These are phyloP conservation scores for Maccullochella peelii DNA, from an alignment of 2,113 vertebrate species.

Conservation along the genomic window DNA sequence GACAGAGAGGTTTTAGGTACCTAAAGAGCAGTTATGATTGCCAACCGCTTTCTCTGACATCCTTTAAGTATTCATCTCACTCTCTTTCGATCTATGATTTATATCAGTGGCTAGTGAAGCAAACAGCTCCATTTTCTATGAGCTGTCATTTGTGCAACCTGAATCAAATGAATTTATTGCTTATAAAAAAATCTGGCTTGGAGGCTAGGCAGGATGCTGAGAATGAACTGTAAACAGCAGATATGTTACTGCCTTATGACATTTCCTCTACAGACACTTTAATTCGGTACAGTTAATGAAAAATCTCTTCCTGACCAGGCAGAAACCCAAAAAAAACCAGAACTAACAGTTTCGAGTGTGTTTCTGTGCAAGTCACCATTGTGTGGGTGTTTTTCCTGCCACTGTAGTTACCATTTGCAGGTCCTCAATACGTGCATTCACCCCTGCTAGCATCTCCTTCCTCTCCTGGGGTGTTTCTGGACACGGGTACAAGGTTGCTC, in stretches of 20 bases:
- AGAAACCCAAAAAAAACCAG: background rate
- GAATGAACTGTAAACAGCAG: background rate
- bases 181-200: background rate
- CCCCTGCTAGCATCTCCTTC: constrained; percentile 97
- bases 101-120: background rate
- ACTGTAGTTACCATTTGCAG: constrained; percentile 92
- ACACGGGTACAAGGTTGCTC: constrained; percentile 96
- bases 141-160: background rate
- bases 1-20: background rate
- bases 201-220: background rate
- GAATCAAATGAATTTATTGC: background rate
- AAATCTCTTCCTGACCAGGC: background rate
- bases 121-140: background rate
- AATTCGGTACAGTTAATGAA: background rate
- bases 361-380: background rate
- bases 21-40: background rate
- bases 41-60: background rate
- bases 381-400: accelerated
- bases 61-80: background rate
- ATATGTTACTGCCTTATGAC: background rate
- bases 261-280: background rate
- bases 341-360: background rate
- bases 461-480: constrained; percentile 96
- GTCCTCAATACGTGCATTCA: constrained; percentile 98
- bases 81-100: background rate